Evolutionary conservation across 2,797 vertebrate species (phyloP), one percentile per base, ranked within the genome.

Genomic region (Luscinia luscinia): DNA sequence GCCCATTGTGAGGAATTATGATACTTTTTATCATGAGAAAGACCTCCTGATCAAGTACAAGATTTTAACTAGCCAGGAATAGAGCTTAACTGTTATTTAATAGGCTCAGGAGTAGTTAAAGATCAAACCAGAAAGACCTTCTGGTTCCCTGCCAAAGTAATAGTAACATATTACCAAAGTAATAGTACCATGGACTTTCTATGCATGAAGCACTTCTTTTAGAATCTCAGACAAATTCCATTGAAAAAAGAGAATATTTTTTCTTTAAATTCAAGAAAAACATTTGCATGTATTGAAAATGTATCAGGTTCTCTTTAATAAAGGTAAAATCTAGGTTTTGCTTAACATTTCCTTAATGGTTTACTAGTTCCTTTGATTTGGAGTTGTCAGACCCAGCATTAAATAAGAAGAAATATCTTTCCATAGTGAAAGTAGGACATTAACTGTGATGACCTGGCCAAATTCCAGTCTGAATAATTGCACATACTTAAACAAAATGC

Each of bases 1-100:
- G 16, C 15, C n/a, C 11, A 27, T 78, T 2, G 22, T 1, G 15
- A 80, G n/a, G 12, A 70, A 77, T 75, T 63, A 30, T 49, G 77
- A 46, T 32, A 63, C 0, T 48, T 12, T 30, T 81, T 55, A 30
- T 66, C 89, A 62, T 69, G 30, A 81, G 70, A 94, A 94, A 82
- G 45, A 84, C 46, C 1, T 41, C 69, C 84, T 94, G 87, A 94
- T 16, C 51, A n/a, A 92, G 63, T 66, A 54, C 34, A 81, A 75
- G 70, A 87, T 63, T 95, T 97, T 81, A 93, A 89, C 55, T 91
- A 66, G 63, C 80, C 69, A 89, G 63, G 84, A 96, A 93, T 54
- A 89, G 70, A 87, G 62, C 59, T 90, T 89, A 91, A 83, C 28
- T 89, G 58, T 63, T 83, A 69, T 76, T 97, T 91, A 95, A 77